Evolutionary conservation across 2,113 vertebrate genomes (phyloP).

Genomic region (Fregetta grallaria): DNA sequence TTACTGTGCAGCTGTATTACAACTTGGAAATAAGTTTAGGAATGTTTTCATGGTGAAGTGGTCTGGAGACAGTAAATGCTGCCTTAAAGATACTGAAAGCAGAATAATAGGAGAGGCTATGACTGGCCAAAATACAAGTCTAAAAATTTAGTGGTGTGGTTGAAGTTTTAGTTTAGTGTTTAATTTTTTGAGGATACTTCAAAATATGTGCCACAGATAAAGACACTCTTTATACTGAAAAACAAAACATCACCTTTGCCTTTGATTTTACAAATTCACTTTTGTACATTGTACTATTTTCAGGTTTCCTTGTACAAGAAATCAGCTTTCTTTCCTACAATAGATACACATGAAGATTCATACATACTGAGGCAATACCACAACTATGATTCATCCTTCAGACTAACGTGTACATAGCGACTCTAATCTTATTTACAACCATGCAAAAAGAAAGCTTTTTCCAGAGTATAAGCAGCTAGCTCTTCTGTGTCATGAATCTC

Average conservation of each 20-base stretch:
- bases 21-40: constrained; percentile 5
- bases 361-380: constrained; percentile 1
- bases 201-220: background rate
- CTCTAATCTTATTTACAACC: constrained; percentile 62
- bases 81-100: background rate
- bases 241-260: background rate
- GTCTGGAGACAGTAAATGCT: background rate
- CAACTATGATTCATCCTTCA: constrained; percentile 1
- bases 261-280: background rate
- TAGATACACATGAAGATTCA: background rate
- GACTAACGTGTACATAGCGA: background rate
- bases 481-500: constrained; percentile 36
- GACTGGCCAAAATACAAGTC: background rate
- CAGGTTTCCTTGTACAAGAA: background rate
- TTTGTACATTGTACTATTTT: background rate
- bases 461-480: constrained; percentile 25
- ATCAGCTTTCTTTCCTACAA: background rate
- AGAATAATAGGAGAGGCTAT: background rate
- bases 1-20: background rate
- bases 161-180: background rate
- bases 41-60: background rate
- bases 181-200: background rate
- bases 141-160: background rate
- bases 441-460: constrained; percentile 55
- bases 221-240: background rate